These are phyloP conservation scores for Tuberolachnus salignus DNA, from an alignment of 2,888 invertebrate genomes.

Conservation along the genomic window DNA sequence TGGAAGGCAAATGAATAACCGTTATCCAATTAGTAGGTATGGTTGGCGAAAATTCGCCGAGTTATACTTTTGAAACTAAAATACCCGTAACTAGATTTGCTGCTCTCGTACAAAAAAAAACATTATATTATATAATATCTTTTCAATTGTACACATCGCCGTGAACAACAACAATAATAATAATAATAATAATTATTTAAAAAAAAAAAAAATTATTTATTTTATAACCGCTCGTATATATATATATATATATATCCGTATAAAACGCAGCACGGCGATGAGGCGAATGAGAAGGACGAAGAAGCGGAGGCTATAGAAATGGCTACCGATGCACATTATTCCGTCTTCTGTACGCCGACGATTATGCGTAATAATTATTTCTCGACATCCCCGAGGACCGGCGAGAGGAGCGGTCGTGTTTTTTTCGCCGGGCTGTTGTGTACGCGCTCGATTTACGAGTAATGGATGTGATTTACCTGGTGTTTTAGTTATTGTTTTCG, in stretches of 20 bases:
- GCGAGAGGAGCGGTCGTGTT: not conserved
- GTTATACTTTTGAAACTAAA: slow-evolving; percentile 48
- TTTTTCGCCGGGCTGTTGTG: not conserved
- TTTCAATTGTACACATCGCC: slow-evolving; percentile 19
- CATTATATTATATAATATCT: slow-evolving; percentile 5
- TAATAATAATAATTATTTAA: no score
- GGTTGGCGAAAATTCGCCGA: slow-evolving; percentile 30
- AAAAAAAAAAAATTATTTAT: no score
- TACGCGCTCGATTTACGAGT: not conserved
- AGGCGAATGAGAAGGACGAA: not conserved
- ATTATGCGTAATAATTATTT: slow-evolving; percentile 15
- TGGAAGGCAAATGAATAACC: slow-evolving; percentile 41
- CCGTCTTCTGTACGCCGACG: no score
- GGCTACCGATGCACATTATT: not conserved
- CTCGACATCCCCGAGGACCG: not conserved
- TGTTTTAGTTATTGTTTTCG: not conserved
- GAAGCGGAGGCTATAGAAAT: not conserved
- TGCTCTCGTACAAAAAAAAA: slow-evolving; percentile 1
- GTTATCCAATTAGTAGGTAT: slow-evolving; percentile 43
- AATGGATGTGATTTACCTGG: slow-evolving; percentile 18
- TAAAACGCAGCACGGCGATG: no score
- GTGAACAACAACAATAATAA: not conserved
- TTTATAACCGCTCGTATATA: no score
- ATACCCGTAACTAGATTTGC: slow-evolving; percentile 40
- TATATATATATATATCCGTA: not conserved